These are phyloP conservation scores for Fregata magnificens DNA, from an alignment of 2,113 vertebrate species.

Conservation along the genomic window DNA sequence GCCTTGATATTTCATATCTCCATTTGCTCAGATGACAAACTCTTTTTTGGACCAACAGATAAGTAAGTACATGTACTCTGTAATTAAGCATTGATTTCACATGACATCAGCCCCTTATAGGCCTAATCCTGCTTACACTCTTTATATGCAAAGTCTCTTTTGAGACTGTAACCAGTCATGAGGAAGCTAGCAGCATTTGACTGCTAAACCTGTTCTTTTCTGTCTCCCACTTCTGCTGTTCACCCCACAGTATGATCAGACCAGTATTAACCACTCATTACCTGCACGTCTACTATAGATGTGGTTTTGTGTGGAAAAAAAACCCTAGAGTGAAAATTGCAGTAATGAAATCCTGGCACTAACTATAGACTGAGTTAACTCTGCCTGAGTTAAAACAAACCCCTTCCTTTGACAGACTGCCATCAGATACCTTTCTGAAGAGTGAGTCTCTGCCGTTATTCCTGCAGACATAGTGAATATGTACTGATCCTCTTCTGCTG, in stretches of 20 bases:
- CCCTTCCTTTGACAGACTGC: conserved; percentile 33
- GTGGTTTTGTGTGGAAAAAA: background rate
- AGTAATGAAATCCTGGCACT: conserved; percentile 27
- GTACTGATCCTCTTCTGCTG: conserved; percentile 66
- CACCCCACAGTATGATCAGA: background rate
- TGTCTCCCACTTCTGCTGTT: background rate
- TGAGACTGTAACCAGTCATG: background rate
- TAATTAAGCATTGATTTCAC: background rate
- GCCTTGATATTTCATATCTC: background rate
- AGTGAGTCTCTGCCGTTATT: conserved; percentile 44
- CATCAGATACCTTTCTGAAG: conserved; percentile 73
- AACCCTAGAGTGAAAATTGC: background rate
- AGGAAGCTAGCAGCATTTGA: background rate
- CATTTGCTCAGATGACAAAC: background rate
- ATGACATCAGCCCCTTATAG: background rate
- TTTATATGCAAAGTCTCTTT: background rate
- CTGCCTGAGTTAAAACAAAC: conserved; percentile 51
- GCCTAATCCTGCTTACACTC: background rate
- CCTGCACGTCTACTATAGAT: background rate
- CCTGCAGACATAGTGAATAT: conserved; percentile 56
- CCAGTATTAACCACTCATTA: background rate
- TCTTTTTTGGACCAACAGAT: background rate
- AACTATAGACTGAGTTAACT: conserved; percentile 28
- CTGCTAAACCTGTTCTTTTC: conserved; percentile 16
- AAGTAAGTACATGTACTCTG: background rate